A percentile compares a stretch with the other conserved stretches of the same genome.
phyloP scores from a whole-genome alignment of 2,888 invertebrate species.

The Acanthoscelides obtectus region DNA sequence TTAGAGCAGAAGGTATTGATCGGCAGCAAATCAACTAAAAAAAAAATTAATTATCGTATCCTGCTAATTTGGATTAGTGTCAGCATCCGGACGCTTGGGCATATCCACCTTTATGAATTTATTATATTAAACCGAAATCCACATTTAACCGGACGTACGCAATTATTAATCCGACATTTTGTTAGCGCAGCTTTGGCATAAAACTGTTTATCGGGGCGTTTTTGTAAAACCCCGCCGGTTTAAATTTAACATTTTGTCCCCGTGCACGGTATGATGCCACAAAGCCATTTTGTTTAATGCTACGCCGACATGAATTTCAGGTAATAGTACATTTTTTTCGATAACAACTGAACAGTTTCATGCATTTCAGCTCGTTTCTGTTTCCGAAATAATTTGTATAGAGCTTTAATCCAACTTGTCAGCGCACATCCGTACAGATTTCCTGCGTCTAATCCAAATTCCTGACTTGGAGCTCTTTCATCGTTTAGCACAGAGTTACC shows the following conservation, averaged over 20 bases:
- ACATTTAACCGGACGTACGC: background rate
- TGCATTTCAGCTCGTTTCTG: background rate
- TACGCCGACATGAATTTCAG: background rate
- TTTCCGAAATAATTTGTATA: background rate
- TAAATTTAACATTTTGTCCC: background rate
- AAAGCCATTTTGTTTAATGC: background rate
- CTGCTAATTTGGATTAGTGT: background rate
- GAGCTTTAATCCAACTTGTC: background rate
- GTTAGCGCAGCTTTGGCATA: background rate
- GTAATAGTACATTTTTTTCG: background rate
- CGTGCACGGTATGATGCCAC: background rate
- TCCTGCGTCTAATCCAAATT: no score
- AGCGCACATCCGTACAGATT: background rate
- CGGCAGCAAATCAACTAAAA: background rate
- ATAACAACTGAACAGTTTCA: background rate
- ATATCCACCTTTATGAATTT: background rate
- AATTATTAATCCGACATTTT: background rate
- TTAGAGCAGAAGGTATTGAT: background rate
- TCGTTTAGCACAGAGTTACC: no score
- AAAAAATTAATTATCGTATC: background rate
- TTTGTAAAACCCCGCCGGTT: background rate
- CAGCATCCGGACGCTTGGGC: background rate
- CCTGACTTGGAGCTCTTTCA: no score
- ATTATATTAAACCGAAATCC: background rate
- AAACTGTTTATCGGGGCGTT: background rate